Conservation (phyloP, 2,797 vertebrate species). For the Mastacembelus armatus region DNA sequence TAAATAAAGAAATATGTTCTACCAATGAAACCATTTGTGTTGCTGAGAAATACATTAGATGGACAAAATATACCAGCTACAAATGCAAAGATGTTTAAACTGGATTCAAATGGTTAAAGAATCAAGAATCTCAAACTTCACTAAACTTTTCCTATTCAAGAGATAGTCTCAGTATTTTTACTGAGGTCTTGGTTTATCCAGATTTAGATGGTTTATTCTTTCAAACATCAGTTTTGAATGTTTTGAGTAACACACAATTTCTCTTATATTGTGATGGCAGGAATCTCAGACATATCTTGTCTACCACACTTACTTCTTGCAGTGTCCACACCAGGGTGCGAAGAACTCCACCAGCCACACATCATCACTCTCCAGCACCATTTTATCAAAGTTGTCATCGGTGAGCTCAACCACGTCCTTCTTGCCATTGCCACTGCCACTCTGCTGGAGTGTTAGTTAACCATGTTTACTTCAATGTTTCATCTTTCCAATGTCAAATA, state of each 20-base stretch:
- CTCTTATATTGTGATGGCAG: neutral
- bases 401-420: conserved; percentile 94
- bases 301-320: conserved; percentile 90
- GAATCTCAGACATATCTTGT: neutral
- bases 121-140: neutral
- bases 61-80: neutral
- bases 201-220: conserved; percentile 4
- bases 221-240: neutral
- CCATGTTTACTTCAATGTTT: neutral
- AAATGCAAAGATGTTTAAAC: no score
- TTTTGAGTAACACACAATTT: neutral
- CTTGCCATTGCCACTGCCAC: conserved; percentile 81
- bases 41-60: neutral
- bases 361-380: conserved; percentile 86
- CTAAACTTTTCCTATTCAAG: neutral
- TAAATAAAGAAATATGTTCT: neutral
- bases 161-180: neutral
- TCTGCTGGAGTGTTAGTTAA: conserved; percentile 46
- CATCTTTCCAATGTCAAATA: neutral
- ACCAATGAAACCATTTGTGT: neutral
- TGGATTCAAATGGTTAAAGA: neutral
- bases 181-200: conserved; percentile 6
- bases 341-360: conserved; percentile 99
- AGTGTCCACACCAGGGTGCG: conserved; percentile 99
- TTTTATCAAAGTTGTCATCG: conserved; percentile 92